phyloP scores from a whole-genome alignment of 1,140 invertebrate genomes.

The Drosophila pallidifrons region DNA sequence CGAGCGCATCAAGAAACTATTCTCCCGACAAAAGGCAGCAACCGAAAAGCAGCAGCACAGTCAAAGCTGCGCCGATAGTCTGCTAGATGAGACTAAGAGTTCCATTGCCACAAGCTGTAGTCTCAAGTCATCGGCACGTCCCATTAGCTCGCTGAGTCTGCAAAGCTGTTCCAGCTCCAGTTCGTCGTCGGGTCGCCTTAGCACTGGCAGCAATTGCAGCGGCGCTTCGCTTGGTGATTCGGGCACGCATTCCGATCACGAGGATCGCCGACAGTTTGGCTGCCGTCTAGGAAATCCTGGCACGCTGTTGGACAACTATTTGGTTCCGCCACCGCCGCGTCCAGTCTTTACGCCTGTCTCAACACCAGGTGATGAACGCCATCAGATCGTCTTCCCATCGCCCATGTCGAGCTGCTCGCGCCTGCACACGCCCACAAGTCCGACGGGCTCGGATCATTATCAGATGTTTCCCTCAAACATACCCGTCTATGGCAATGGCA shows the following conservation, averaged over 20 bases:
- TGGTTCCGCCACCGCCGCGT: slow-evolving; percentile 87
- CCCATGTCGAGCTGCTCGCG: slow-evolving; percentile 75
- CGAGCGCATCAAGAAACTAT: slow-evolving; percentile 91
- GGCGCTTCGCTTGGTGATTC: slow-evolving; percentile 92
- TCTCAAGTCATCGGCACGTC: slow-evolving; percentile 86
- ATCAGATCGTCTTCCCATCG: slow-evolving; percentile 78
- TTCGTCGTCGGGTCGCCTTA: slow-evolving; percentile 92
- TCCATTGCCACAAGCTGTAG: slow-evolving; percentile 81
- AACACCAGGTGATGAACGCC: slow-evolving; percentile 78
- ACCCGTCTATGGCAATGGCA: slow-evolving; percentile 77
- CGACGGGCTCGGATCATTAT: slow-evolving; percentile 77
- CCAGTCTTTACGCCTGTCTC: slow-evolving; percentile 84
- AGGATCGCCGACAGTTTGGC: slow-evolving; percentile 89
- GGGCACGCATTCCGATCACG: slow-evolving; percentile 93
- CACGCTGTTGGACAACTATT: slow-evolving; percentile 86
- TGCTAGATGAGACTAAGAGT: slow-evolving; percentile 79
- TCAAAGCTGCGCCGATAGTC: slow-evolving; percentile 63
- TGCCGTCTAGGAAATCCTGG: slow-evolving; percentile 85
- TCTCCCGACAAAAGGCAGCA: slow-evolving; percentile 87
- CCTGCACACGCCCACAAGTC: slow-evolving; percentile 79
- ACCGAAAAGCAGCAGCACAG: slow-evolving; percentile 19
- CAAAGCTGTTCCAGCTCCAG: slow-evolving; percentile 89
- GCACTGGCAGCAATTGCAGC: slow-evolving; percentile 90
- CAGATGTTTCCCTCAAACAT: slow-evolving; percentile 84
- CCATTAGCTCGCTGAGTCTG: slow-evolving; percentile 90